phyloP scores from a whole-genome alignment of 2,888 invertebrate species.

The Phlogophora meticulosa region DNA sequence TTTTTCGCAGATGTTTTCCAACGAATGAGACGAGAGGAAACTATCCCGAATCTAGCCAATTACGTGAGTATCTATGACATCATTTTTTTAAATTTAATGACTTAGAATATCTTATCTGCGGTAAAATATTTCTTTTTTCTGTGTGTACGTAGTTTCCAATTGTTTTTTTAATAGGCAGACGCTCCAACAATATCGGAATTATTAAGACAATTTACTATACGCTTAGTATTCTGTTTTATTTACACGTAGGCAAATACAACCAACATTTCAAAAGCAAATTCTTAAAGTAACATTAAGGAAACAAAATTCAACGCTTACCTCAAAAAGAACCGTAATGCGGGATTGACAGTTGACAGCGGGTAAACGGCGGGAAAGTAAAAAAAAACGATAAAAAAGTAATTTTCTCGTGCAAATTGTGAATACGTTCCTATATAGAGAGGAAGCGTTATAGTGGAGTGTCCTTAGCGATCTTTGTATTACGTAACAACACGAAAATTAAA shows the following conservation, averaged over 20 bases:
- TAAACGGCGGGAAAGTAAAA: slow-evolving; percentile 54
- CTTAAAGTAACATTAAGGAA: slow-evolving; percentile 20
- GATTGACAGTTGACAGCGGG: slow-evolving; percentile 57
- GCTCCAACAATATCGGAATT: not conserved
- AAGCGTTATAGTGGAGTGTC: slow-evolving; percentile 66
- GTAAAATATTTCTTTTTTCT: not conserved
- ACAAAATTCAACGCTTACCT: slow-evolving; percentile 38
- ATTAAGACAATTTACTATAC: not conserved
- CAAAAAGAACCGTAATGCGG: slow-evolving; percentile 38
- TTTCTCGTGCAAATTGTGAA: slow-evolving; percentile 59
- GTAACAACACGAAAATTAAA: slow-evolving; percentile 82
- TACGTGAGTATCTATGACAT: slow-evolving; percentile 58
- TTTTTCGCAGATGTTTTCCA: slow-evolving; percentile 58
- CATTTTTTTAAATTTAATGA: slow-evolving; percentile 1
- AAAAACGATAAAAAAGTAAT: slow-evolving; percentile 51
- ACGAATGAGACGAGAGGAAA: slow-evolving; percentile 33
- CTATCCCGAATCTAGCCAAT: slow-evolving; percentile 27
- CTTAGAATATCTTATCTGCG: slow-evolving; percentile 10
- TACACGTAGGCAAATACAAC: slow-evolving; percentile 15
- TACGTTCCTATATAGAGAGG: slow-evolving; percentile 60
- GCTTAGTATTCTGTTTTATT: not conserved
- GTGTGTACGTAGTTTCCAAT: not conserved
- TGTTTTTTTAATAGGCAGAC: not conserved
- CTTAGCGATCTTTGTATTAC: slow-evolving; percentile 72
- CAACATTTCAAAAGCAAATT: slow-evolving; percentile 23